Evolutionary conservation across 2,797 vertebrate genomes (phyloP).

Genomic region (Rallus crepitans): DNA sequence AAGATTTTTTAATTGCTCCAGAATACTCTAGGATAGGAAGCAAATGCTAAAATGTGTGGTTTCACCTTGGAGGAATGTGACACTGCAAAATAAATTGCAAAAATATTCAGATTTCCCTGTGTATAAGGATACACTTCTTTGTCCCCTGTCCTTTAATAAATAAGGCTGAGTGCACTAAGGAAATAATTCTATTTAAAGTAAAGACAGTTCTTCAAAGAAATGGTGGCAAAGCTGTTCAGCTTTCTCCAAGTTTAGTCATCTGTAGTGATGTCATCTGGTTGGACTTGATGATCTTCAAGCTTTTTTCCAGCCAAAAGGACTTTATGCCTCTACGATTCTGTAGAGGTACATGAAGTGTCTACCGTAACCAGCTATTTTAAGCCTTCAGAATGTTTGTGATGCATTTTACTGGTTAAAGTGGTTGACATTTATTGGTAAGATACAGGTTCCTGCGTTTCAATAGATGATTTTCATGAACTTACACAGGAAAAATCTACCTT

Average conservation of each 20-base stretch:
- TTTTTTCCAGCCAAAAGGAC: no score
- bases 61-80: not conserved
- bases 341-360: not conserved
- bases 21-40: not conserved
- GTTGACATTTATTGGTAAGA: not conserved
- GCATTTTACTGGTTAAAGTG: not conserved
- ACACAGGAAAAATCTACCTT: not conserved
- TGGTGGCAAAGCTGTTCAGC: not conserved
- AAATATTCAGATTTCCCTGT: not conserved
- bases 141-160: slow-evolving; percentile 16
- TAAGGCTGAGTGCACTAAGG: not conserved
- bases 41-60: not conserved
- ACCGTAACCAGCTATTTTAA: not conserved
- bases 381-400: not conserved
- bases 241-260: not conserved
- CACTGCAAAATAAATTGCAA: slow-evolving; percentile 1
- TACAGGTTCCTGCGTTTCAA: not conserved
- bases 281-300: no score
- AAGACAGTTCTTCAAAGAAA: not conserved
- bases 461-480: not conserved
- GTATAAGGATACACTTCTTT: not conserved
- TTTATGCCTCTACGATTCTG: no score
- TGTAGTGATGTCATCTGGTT: not conserved
- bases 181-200: not conserved
- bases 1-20: not conserved